Evolutionary conservation across 2,888 invertebrate genomes (phyloP), one percentile per base, ranked within the genome.

Genomic region (Aelia acuminata): DNA sequence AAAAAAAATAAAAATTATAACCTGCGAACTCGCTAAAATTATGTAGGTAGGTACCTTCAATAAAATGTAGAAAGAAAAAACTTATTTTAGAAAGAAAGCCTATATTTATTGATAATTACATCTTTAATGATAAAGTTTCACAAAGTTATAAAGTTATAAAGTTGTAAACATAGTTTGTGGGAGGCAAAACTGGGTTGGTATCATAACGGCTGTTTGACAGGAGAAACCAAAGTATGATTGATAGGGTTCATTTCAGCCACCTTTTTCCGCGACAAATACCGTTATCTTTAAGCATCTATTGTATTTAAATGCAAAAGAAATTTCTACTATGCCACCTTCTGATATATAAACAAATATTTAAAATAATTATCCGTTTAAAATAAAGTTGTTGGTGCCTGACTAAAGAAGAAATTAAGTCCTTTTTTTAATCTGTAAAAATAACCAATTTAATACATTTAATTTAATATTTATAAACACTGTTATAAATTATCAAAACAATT

Each of bases 141-240:
- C 1, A 7, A 35, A 35, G 31, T 20, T 18, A 18, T 3, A 70
- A 70, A n/a, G n/a, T n/a, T n/a, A n/a, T n/a, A n/a, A n/a, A 70
- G 0, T 70, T 20, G 26, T 18, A 49, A 18, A 18, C 35, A 35
- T 18, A 35, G 3, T 18, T 63, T 31, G 63, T 63, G 63, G 63
- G 63, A 63, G 63, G 63, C 31, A 31, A 31, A 31, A 63, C 63
- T 31, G 31, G 31, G 4, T 3, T 18, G 1, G 3, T 35, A 70
- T 70, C 35, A 20, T 70, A 70, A 70, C 63, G 63, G 63, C 18
- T 70, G 26, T 35, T 70, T 70, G 63, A 70, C 63, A 70, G 35
- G 63, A 70, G 63, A 70, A 70, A 70, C 35, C 35, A 70, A 70
- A 70, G 31, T 70, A 35, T 70, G 63, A 70, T 70, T 70, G 63